phyloP scores from a whole-genome alignment of 1,140 invertebrate species.

The Zelostemma sp. region DNA sequence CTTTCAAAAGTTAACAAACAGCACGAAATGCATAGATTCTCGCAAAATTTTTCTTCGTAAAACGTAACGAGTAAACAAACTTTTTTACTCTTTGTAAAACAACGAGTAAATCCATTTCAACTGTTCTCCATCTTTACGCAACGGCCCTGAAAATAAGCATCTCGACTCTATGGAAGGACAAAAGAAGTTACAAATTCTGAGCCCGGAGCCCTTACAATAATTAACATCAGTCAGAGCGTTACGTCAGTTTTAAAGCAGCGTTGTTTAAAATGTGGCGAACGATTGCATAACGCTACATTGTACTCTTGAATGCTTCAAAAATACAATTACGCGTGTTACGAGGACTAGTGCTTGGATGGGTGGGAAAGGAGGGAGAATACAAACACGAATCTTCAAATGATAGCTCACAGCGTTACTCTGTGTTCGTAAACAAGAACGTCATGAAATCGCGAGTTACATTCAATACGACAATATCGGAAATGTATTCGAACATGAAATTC shows the following conservation, averaged over 20 bases:
- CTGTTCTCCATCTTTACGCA: background rate
- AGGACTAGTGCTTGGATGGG: background rate
- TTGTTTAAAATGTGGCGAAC: background rate
- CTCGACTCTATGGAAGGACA: background rate
- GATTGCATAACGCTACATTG: conserved; percentile 48
- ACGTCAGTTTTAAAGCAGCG: no score
- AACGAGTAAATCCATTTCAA: background rate
- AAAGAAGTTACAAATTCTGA: background rate
- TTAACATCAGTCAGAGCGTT: background rate
- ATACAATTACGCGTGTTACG: conserved; percentile 32
- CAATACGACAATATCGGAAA: no score
- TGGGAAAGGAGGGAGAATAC: background rate
- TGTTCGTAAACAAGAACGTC: background rate
- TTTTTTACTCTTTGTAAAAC: no score
- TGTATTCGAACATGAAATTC: no score
- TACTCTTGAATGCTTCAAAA: conserved; percentile 29
- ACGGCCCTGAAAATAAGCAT: background rate
- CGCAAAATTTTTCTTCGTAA: no score
- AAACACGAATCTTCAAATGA: no score
- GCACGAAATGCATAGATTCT: no score
- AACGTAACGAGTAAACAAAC: no score
- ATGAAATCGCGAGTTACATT: no score
- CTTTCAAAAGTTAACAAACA: no score
- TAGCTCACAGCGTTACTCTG: no score
- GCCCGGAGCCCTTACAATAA: background rate